Evolutionary conservation across 2,888 invertebrate genomes (phyloP).

Genomic region (Rhorus exstirpatorius): DNA sequence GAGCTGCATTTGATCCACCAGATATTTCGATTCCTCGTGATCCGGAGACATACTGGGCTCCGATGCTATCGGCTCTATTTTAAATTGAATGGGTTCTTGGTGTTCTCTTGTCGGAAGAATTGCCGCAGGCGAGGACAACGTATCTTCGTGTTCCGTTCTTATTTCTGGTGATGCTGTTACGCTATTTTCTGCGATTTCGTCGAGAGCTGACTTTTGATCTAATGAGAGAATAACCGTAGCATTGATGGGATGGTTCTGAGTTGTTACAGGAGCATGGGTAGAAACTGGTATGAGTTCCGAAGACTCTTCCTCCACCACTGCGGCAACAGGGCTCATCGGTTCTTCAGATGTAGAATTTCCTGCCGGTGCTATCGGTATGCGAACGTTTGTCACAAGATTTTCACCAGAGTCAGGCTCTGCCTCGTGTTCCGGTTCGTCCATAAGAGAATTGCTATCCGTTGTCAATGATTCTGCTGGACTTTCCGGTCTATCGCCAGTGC

Average conservation of each 20-base stretch:
- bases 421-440: slow-evolving; percentile 88
- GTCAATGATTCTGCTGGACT: slow-evolving; percentile 95
- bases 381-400: slow-evolving; percentile 77
- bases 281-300: slow-evolving; percentile 78
- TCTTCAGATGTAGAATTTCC: slow-evolving; percentile 70
- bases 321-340: slow-evolving; percentile 73
- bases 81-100: slow-evolving; percentile 71
- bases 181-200: slow-evolving; percentile 72
- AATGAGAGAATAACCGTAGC: slow-evolving; percentile 83
- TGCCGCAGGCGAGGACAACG: slow-evolving; percentile 74
- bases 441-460: slow-evolving; percentile 94
- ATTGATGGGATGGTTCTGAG: slow-evolving; percentile 82
- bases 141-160: slow-evolving; percentile 70
- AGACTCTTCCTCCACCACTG: slow-evolving; percentile 79
- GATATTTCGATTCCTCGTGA: slow-evolving; percentile 80
- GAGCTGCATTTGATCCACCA: slow-evolving; percentile 77
- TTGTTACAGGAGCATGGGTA: slow-evolving; percentile 76
- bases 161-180: slow-evolving; percentile 54
- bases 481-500: slow-evolving; percentile 87
- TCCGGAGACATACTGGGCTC: slow-evolving; percentile 79
- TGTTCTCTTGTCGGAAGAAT: slow-evolving; percentile 75
- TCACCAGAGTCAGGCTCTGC: slow-evolving; percentile 81
- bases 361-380: slow-evolving; percentile 52
- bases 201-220: slow-evolving; percentile 81
- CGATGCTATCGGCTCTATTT: slow-evolving; percentile 81